Evolutionary conservation across 2,113 vertebrate species (phyloP), one percentile per base, ranked within the genome.

Genomic region (Saguinus imperator): DNA sequence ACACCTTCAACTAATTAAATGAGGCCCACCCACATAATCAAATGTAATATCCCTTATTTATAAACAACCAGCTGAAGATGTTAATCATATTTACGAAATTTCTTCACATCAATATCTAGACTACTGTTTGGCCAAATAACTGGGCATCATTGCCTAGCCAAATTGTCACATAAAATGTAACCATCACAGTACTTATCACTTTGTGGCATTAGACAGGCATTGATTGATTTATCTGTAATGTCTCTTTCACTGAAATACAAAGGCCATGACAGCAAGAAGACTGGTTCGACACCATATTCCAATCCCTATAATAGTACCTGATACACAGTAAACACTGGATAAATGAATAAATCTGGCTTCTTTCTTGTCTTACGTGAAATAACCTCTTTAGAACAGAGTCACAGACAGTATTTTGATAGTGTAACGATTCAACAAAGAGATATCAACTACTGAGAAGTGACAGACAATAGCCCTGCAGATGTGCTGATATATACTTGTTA

Each of bases 271-370:
- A 75, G 25, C 0, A 37, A 83, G 50, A 68, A 70, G 8, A 12
- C 27, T 89, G 40, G 5, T n/a, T 55, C n/a, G 70, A 6, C 1
- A 20, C 5, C 8, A 5, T 29, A 27, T 52, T 50, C n/a, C 55
- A 48, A 6, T 18, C 8, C 32, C 23, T 43, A 0, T 48, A 13
- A 17, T 1, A 5, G 27, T 37, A 37, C 5, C 50, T 58, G 48
- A 16, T 0, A 52, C 13, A 11, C 0, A 7, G n/a, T 40, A 35
- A 79, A 52, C 0, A 35, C 5, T 13, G 13, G 23, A 37, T 35
- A 55, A 87, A n/a, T 61, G 14, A 43, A 55, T 52, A 48, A 20
- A 23, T 27, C 50, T 1, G 17, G 17, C 7, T 70, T 55, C 40
- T 77, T 81, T 83, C 45, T 55, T 70, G 10, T 93, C 43, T 87